Evolutionary conservation across 2,113 vertebrate species (phyloP).

Genomic region (Willisornis vidua): DNA sequence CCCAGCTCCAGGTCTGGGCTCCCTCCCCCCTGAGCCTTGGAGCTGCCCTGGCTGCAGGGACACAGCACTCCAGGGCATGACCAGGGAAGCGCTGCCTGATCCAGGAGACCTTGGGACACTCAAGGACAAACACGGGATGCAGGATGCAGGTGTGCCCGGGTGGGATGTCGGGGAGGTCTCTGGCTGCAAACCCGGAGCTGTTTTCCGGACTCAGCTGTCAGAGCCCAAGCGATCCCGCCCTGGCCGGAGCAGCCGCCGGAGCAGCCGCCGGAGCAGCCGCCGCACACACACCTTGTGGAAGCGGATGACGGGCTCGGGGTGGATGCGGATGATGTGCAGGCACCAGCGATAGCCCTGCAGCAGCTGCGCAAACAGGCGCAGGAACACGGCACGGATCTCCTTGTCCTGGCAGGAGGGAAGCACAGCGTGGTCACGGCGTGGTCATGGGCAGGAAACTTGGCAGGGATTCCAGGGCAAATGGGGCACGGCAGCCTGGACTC

Average conservation of each 20-base stretch:
- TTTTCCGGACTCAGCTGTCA: neutral
- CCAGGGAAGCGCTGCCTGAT: neutral
- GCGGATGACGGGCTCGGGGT: constrained; percentile 95
- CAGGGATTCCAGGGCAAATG: neutral
- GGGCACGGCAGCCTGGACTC: neutral
- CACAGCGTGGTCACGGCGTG: too few species aligned
- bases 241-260: too few species aligned
- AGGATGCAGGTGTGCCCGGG: neutral
- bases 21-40: neutral
- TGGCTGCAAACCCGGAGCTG: fast-evolving
- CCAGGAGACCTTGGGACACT: neutral
- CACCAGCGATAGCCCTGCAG: constrained; percentile 98
- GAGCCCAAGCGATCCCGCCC: too few species aligned
- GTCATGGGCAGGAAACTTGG: fast-evolving
- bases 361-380: constrained; percentile 93
- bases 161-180: fast-evolving
- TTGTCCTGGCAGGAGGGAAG: constrained; percentile 82
- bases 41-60: neutral
- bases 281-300: constrained; percentile 88
- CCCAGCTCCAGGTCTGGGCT: neutral
- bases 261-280: too few species aligned
- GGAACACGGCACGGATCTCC: constrained; percentile 92
- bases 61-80: fast-evolving
- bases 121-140: neutral
- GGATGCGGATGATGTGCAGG: constrained; percentile 95